Evolutionary conservation across 1,140 invertebrate species (phyloP).

Genomic region (Proctacanthus coquilletti): DNA sequence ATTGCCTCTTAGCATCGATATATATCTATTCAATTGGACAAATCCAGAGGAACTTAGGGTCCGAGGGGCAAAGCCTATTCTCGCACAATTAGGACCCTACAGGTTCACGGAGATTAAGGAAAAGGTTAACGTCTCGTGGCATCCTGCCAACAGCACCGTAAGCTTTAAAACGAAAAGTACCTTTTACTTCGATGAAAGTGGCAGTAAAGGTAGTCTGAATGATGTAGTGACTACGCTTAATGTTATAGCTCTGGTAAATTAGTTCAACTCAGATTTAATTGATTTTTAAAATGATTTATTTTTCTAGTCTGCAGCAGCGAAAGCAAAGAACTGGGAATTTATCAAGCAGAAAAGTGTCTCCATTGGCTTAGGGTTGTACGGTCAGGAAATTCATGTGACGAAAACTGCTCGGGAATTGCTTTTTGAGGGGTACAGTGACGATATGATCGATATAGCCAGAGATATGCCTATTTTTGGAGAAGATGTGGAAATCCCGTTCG

Average conservation of each 20-base stretch:
- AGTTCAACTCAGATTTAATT: conserved; percentile 5
- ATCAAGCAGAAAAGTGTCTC: conserved; percentile 41
- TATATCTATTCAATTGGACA: conserved; percentile 73
- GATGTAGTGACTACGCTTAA: conserved; percentile 70
- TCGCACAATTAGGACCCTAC: conserved; percentile 58
- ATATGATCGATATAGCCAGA: conserved; percentile 45
- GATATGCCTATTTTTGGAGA: conserved; percentile 33
- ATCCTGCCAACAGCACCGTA: conserved; percentile 60
- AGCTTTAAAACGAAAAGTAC: conserved; percentile 56
- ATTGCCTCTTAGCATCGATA: conserved; percentile 56
- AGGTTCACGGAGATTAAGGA: conserved; percentile 47
- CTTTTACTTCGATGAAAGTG: conserved; percentile 57
- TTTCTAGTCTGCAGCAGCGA: conserved; percentile 51
- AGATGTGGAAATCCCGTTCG: conserved; percentile 40
- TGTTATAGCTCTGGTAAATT: conserved; percentile 61
- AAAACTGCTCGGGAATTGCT: conserved; percentile 55
- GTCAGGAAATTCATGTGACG: conserved; percentile 38
- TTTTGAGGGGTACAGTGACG: conserved; percentile 61
- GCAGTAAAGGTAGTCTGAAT: conserved; percentile 55
- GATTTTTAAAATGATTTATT: background rate
- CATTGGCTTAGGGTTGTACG: conserved; percentile 33
- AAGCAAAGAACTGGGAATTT: conserved; percentile 36
- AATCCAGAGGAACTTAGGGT: conserved; percentile 45
- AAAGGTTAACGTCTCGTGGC: conserved; percentile 54
- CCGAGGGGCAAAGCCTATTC: conserved; percentile 39